Evolutionary conservation across 2,888 invertebrate genomes (phyloP).

Genomic region (Drosophila algonquin): DNA sequence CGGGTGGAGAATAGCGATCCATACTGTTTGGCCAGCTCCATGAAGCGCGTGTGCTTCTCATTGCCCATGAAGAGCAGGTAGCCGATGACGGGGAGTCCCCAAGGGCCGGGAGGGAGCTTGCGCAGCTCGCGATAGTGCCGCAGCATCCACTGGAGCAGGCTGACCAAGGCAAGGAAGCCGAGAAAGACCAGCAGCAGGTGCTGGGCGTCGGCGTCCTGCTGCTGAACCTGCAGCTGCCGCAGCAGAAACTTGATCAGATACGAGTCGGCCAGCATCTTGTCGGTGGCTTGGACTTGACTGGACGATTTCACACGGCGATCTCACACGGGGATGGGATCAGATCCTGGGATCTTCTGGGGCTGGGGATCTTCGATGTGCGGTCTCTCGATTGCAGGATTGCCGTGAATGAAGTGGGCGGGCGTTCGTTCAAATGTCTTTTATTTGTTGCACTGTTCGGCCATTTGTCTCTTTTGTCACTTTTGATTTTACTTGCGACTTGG

Average conservation of each 20-base stretch:
- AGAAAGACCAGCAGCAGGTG: constrained; percentile 81
- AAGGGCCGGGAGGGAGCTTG: constrained; percentile 93
- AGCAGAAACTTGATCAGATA: constrained; percentile 81
- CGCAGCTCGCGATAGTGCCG: constrained; percentile 80
- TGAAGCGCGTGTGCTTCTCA: constrained; percentile 90
- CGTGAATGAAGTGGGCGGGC: too few species aligned
- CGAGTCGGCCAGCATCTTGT: constrained; percentile 77
- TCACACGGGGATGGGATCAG: too few species aligned
- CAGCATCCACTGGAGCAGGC: constrained; percentile 82
- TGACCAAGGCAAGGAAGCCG: constrained; percentile 78
- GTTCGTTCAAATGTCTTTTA: not conserved
- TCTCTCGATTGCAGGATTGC: too few species aligned
- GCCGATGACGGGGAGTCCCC: constrained; percentile 93
- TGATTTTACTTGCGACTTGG: constrained; percentile 48
- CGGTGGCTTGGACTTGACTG: constrained; percentile 3
- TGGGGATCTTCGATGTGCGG: not conserved
- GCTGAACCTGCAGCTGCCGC: constrained; percentile 77
- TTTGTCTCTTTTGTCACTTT: constrained; percentile 59
- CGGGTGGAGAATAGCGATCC: constrained; percentile 92
- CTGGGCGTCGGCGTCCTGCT: constrained; percentile 80
- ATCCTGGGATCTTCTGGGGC: not conserved
- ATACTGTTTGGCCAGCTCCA: constrained; percentile 90
- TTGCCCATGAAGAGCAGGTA: constrained; percentile 92
- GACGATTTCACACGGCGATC: not conserved
- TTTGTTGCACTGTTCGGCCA: constrained; percentile 51